Conservation (phyloP, 2,797 vertebrate species). For the Semotilus atromaculatus region DNA sequence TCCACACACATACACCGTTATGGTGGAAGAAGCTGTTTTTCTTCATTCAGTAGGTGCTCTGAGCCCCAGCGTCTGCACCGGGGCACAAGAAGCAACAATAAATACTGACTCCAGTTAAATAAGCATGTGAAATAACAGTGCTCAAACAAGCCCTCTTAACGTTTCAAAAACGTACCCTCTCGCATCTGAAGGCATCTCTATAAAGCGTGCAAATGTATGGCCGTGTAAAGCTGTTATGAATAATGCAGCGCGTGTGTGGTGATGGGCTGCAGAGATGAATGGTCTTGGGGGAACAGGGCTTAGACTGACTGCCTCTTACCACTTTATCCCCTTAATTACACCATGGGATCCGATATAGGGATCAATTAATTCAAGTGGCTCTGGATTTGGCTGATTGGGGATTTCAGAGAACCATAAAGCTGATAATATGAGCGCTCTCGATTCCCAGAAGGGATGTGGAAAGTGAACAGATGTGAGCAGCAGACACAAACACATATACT, state of each 20-base stretch:
- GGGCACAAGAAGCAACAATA: slow-evolving; percentile 24
- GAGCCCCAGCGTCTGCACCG: neutral
- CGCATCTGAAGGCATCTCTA: slow-evolving; percentile 26
- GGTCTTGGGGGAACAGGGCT: slow-evolving; percentile 53
- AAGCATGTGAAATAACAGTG: slow-evolving; percentile 31
- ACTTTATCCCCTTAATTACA: slow-evolving; percentile 64
- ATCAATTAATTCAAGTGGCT: slow-evolving; percentile 66
- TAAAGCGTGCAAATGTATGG: slow-evolving; percentile 39
- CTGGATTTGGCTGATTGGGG: slow-evolving; percentile 61
- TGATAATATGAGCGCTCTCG: slow-evolving; percentile 55
- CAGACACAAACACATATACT: slow-evolving; percentile 35
- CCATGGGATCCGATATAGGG: slow-evolving; percentile 62
- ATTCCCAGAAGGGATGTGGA: slow-evolving; percentile 53
- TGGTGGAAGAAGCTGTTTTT: slow-evolving; percentile 34
- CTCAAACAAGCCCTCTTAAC: slow-evolving; percentile 33
- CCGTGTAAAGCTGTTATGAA: slow-evolving; percentile 42
- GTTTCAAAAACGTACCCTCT: slow-evolving; percentile 30
- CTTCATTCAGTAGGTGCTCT: slow-evolving; percentile 34
- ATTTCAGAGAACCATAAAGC: slow-evolving; percentile 57
- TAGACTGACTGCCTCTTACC: slow-evolving; percentile 47
- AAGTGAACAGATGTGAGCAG: slow-evolving; percentile 44
- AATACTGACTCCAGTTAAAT: slow-evolving; percentile 34
- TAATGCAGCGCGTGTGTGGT: slow-evolving; percentile 37
- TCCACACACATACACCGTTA: neutral
- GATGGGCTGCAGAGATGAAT: slow-evolving; percentile 51